phyloP scores from a whole-genome alignment of 35 echinoderm and acorn worm genomes.

The Lytechinus pictus region DNA sequence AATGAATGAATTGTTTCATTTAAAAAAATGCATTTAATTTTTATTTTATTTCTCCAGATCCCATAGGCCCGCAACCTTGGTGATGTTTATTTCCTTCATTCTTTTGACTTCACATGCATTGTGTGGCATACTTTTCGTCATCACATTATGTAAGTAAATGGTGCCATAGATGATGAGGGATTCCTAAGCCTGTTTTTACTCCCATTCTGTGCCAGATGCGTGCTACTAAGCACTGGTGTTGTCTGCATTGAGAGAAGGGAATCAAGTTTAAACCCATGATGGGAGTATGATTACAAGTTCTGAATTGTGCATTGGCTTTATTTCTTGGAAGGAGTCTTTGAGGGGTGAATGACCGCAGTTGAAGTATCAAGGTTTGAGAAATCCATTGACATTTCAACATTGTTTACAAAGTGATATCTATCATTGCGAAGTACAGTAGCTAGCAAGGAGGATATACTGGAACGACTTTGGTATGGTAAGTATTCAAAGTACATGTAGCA shows the following conservation, averaged over 20 bases:
- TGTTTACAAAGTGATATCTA: not conserved
- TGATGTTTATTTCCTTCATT: not conserved
- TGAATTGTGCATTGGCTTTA: not conserved
- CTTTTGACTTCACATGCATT: not conserved
- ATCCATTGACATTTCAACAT: not conserved
- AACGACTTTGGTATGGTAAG: not conserved
- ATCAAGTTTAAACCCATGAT: not conserved
- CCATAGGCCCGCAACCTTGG: not conserved
- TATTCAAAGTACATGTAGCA: not conserved
- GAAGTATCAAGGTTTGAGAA: not conserved
- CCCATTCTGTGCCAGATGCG: not conserved
- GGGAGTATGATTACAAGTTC: not conserved
- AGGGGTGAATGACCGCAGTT: not conserved
- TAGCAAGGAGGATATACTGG: not conserved
- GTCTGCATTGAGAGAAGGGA: not conserved
- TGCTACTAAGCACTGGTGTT: not conserved
- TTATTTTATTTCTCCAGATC: not conserved
- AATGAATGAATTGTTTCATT: not conserved
- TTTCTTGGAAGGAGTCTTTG: not conserved
- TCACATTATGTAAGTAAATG: not conserved
- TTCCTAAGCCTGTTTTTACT: not conserved
- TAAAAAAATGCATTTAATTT: not conserved
- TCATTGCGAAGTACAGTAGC: not conserved
- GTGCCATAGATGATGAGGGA: not conserved
- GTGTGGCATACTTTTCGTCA: not conserved